A percentile compares a stretch with the other conserved stretches of the same genome.
Evolutionary conservation across 1,140 invertebrate genomes (phyloP).

Genomic region (Hypothenemus hampei): DNA sequence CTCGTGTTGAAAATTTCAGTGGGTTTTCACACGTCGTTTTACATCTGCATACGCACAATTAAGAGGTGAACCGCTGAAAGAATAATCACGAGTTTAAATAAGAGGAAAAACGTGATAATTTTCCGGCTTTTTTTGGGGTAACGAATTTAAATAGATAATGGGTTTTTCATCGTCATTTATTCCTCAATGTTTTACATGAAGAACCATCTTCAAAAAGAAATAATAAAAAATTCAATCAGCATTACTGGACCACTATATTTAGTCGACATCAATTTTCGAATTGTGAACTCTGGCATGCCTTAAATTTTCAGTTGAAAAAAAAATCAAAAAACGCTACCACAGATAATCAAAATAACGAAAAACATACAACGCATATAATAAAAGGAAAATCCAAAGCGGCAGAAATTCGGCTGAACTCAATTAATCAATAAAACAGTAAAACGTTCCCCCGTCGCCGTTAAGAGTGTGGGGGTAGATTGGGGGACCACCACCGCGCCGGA

Average conservation of each 20-base stretch:
- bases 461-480: constrained; percentile 38
- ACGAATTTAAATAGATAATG: constrained; percentile 20
- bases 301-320: background rate
- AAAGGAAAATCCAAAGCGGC: constrained; percentile 44
- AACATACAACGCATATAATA: constrained; percentile 32
- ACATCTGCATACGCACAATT: constrained; percentile 25
- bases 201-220: no score
- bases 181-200: no score
- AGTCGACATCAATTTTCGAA: no score
- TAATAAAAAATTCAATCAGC: no score
- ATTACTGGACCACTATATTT: no score
- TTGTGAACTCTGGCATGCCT: no score
- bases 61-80: constrained; percentile 25
- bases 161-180: background rate
- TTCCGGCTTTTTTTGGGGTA: constrained; percentile 9
- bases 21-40: constrained; percentile 24
- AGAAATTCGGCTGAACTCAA: constrained; percentile 46
- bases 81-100: constrained; percentile 25
- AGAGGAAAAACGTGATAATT: constrained; percentile 25
- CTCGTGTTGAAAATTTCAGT: constrained; percentile 26
- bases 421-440: constrained; percentile 48
- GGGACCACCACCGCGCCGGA: no score
- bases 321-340: background rate
- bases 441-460: constrained; percentile 45
- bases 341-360: background rate